A percentile compares a stretch with the other conserved stretches of the same genome.
phyloP scores from a whole-genome alignment of 2,888 invertebrate species.

The Protodeltote pygarga region DNA sequence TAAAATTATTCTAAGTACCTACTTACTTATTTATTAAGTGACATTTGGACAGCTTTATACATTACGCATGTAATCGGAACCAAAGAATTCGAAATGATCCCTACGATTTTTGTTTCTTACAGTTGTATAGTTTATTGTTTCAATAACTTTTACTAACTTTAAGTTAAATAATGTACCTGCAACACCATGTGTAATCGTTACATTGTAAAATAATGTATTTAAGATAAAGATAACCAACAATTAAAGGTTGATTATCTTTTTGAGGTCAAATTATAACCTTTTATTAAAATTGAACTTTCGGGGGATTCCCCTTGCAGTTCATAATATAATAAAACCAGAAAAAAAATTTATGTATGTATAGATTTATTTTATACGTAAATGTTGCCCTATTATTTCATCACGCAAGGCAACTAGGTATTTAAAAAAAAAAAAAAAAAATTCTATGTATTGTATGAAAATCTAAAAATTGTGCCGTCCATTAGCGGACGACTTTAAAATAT shows the following conservation, averaged over 20 bases:
- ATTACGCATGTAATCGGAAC: constrained; percentile 42
- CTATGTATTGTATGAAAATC: too few relatives aligned
- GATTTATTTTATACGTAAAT: constrained; percentile 7
- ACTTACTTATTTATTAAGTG: too few relatives aligned
- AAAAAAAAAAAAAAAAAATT: too few relatives aligned
- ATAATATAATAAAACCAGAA: constrained; percentile 7
- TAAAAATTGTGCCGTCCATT: constrained; percentile 29
- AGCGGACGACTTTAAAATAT: constrained; percentile 19
- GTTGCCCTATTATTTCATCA: too few relatives aligned
- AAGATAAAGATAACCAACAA: constrained; percentile 9
- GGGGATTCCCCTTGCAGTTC: constrained; percentile 11
- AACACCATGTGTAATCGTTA: constrained; percentile 52
- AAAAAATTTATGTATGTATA: constrained; percentile 8
- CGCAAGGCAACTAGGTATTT: too few relatives aligned
- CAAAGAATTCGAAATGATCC: constrained; percentile 52
- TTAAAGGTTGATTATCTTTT: not conserved
- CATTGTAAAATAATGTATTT: constrained; percentile 33
- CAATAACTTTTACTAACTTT: constrained; percentile 44
- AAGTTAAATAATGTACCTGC: constrained; percentile 68
- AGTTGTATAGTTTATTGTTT: constrained; percentile 37
- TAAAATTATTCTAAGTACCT: not conserved
- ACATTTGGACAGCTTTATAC: constrained; percentile 44
- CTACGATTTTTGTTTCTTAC: constrained; percentile 46
- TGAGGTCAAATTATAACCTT: too few relatives aligned
- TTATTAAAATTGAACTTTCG: constrained; percentile 10